Evolutionary conservation across 2,888 invertebrate genomes (phyloP).

Genomic region (Bhutanitis thaidina): DNA sequence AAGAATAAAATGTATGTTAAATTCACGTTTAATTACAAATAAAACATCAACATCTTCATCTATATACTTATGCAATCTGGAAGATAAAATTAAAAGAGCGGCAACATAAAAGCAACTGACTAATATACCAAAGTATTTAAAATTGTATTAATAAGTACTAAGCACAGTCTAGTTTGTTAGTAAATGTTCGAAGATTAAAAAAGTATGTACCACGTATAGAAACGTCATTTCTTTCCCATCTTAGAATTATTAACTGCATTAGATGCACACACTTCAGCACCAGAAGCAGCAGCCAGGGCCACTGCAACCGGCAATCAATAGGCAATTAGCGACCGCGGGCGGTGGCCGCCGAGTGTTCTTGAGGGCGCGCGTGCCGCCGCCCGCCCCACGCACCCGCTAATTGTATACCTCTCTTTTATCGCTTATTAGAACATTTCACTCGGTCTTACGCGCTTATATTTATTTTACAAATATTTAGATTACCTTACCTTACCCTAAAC

Average conservation of each 20-base stretch:
- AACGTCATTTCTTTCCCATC: neutral
- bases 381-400: constrained; percentile 37
- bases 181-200: too few species aligned
- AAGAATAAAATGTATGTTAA: too few species aligned
- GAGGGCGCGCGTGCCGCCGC: constrained; percentile 44
- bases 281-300: constrained; percentile 7
- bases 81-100: too few species aligned
- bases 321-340: constrained; percentile 53
- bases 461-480: too few species aligned
- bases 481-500: too few species aligned
- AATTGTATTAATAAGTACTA: too few species aligned
- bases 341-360: constrained; percentile 41
- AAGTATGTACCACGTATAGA: neutral
- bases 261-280: constrained; percentile 7
- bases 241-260: constrained; percentile 7
- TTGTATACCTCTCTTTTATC: constrained; percentile 36
- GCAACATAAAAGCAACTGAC: too few species aligned
- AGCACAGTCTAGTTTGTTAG: too few species aligned
- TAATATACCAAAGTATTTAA: too few species aligned
- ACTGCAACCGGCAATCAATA: constrained; percentile 36
- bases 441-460: constrained; percentile 12
- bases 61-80: too few species aligned
- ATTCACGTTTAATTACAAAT: too few species aligned
- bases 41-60: too few species aligned
- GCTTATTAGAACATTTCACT: constrained; percentile 25